phyloP scores from a whole-genome alignment of 64 coral and sea anemone genomes.

The Stichodactyla helianthus region DNA sequence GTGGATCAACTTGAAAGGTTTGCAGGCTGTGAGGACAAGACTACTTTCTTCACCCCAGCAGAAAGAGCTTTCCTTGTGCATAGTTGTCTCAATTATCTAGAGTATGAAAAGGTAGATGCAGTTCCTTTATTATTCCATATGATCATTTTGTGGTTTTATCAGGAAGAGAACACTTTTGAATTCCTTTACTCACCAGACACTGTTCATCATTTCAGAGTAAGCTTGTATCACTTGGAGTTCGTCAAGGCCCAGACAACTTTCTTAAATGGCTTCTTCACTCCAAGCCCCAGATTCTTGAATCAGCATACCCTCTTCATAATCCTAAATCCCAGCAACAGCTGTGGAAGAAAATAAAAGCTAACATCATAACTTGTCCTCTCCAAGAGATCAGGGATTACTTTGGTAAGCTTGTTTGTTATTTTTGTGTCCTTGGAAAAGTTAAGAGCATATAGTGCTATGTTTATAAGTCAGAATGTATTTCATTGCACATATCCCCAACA shows the following conservation, averaged over 20 bases:
- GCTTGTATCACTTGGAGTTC: conserved; percentile 34
- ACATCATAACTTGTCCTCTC: conserved; percentile 77
- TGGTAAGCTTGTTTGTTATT: conserved; percentile 37
- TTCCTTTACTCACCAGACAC: not conserved
- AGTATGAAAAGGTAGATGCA: conserved; percentile 61
- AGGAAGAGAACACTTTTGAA: not conserved
- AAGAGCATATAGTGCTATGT: not conserved
- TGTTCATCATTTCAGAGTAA: conserved; percentile 17
- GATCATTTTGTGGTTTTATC: not conserved
- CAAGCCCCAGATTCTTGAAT: conserved; percentile 86
- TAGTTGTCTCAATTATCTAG: conserved; percentile 58
- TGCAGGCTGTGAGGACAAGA: conserved; percentile 65
- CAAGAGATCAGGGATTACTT: conserved; percentile 95
- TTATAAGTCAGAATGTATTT: no score
- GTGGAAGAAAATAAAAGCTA: conserved; percentile 92
- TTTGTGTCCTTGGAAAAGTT: not conserved
- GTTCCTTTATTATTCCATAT: not conserved
- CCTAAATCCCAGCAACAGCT: conserved; percentile 55
- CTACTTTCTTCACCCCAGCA: conserved; percentile 75
- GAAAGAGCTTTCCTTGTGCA: conserved; percentile 72
- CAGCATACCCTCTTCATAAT: conserved; percentile 79
- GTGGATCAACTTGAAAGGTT: conserved; percentile 49
- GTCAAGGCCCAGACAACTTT: conserved; percentile 52
- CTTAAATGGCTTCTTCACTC: conserved; percentile 69
- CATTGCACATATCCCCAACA: no score